phyloP scores from a whole-genome alignment of 2,888 invertebrate species.

The Hyposoter dolosus region DNA sequence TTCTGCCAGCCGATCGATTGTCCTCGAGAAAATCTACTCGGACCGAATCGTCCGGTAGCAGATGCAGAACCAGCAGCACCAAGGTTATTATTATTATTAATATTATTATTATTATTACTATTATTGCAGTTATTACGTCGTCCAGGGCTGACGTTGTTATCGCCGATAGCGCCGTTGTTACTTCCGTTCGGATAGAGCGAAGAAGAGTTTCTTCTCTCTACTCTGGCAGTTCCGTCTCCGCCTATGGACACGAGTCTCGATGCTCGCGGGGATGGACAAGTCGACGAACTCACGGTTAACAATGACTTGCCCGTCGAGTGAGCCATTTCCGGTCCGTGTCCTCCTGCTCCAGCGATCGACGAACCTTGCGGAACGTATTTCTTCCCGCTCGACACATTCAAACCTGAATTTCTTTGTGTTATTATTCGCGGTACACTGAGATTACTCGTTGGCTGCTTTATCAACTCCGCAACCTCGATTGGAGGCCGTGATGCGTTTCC shows the following conservation, averaged over 20 bases:
- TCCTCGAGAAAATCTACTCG: conserved; percentile 3
- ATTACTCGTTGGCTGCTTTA: conserved; percentile 80
- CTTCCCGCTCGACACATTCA: conserved; percentile 84
- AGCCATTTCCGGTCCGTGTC: not conserved
- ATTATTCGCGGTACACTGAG: conserved; percentile 82
- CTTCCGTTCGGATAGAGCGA: conserved; percentile 7
- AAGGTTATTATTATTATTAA: conserved; percentile 5
- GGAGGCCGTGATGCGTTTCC: conserved; percentile 73
- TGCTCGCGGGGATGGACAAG: conserved; percentile 50
- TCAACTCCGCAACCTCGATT: conserved; percentile 81
- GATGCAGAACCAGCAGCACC: not conserved
- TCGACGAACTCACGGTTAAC: conserved; percentile 54
- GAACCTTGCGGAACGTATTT: conserved; percentile 82
- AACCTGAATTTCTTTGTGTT: conserved; percentile 80
- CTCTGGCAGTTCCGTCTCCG: not conserved
- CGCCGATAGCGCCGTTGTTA: not conserved
- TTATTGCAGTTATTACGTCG: conserved; percentile 34
- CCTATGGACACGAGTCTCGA: conserved; percentile 41
- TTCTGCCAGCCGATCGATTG: conserved; percentile 43
- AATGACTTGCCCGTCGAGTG: conserved; percentile 27
- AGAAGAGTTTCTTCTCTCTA: conserved; percentile 37
- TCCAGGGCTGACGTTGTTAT: conserved; percentile 25
- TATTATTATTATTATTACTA: not conserved
- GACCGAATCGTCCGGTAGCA: conserved; percentile 53
- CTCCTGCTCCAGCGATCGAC: conserved; percentile 70